These are phyloP conservation scores for Hydrotaea cyrtoneurina DNA, from an alignment of 2,888 invertebrate species.

Conservation along the genomic window DNA sequence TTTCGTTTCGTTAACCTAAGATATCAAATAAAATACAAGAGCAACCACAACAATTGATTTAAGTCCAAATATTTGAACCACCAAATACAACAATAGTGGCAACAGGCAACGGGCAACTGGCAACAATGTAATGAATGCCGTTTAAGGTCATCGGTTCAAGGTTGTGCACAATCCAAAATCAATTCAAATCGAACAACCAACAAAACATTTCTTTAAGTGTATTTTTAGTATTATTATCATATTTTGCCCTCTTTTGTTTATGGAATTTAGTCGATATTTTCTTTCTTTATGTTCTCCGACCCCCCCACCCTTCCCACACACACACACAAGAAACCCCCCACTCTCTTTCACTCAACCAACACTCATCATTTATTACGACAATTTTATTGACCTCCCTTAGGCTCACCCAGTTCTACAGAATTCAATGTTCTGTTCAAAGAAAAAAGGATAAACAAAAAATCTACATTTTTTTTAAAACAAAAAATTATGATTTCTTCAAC, in stretches of 20 bases:
- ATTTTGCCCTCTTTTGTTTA: conserved; percentile 36
- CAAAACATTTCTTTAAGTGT: conserved; percentile 60
- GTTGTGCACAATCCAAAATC: not conserved
- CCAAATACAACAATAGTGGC: not conserved
- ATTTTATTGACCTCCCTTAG: not conserved
- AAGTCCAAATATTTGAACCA: conserved; percentile 17
- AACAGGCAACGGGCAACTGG: not conserved
- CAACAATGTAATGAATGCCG: conserved; percentile 42
- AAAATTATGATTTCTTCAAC: not conserved
- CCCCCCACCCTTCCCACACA: no score
- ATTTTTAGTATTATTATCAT: conserved; percentile 62
- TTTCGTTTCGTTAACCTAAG: conserved; percentile 32
- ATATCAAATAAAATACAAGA: conserved; percentile 38
- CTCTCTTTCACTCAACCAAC: not conserved
- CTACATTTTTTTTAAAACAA: not conserved
- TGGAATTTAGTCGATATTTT: conserved; percentile 41
- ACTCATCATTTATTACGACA: conserved; percentile 1
- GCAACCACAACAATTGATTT: conserved; percentile 21
- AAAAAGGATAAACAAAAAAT: not conserved
- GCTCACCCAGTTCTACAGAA: not conserved
- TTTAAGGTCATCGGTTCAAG: conserved; percentile 54
- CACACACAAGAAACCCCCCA: no score
- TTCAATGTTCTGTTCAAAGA: not conserved
- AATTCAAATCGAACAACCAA: conserved; percentile 24
- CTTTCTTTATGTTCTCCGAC: not conserved